These are phyloP conservation scores for Thumatha senex DNA, from an alignment of 2,888 invertebrate species.

Conservation along the genomic window DNA sequence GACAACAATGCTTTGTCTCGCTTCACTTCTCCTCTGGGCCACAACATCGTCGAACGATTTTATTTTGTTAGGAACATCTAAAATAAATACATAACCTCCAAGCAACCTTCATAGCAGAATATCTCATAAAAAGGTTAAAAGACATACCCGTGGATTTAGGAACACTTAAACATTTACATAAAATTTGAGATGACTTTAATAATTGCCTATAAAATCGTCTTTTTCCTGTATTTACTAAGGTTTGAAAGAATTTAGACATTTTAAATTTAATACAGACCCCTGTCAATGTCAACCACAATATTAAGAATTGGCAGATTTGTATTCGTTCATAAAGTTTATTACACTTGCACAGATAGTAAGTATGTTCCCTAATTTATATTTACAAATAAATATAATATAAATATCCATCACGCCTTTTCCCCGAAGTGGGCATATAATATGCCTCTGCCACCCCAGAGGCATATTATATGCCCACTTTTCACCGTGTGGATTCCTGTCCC, in stretches of 20 bases:
- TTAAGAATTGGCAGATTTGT: background rate
- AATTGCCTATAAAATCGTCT: constrained; percentile 54
- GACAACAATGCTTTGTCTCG: constrained; percentile 87
- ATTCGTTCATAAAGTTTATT: background rate
- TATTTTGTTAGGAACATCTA: constrained; percentile 62
- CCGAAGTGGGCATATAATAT: too few species aligned
- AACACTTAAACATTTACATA: constrained; percentile 55
- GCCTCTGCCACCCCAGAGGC: too few species aligned
- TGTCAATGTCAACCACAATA: constrained; percentile 18
- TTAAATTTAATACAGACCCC: constrained; percentile 29
- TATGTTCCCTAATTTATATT: too few species aligned
- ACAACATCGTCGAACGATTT: constrained; percentile 84
- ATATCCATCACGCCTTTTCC: too few species aligned
- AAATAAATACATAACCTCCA: constrained; percentile 69
- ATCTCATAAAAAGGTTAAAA: constrained; percentile 13
- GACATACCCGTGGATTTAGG: constrained; percentile 64
- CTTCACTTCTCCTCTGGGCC: constrained; percentile 84
- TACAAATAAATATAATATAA: too few species aligned
- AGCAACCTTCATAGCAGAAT: constrained; percentile 40
- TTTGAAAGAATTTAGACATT: constrained; percentile 74
- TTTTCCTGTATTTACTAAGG: constrained; percentile 57
- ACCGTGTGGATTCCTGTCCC: too few species aligned
- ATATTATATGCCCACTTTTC: too few species aligned
- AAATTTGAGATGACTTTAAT: constrained; percentile 40
- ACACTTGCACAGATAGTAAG: background rate